Evolutionary conservation across 2,797 vertebrate species (phyloP).

Genomic region (Ispidina lecontei): DNA sequence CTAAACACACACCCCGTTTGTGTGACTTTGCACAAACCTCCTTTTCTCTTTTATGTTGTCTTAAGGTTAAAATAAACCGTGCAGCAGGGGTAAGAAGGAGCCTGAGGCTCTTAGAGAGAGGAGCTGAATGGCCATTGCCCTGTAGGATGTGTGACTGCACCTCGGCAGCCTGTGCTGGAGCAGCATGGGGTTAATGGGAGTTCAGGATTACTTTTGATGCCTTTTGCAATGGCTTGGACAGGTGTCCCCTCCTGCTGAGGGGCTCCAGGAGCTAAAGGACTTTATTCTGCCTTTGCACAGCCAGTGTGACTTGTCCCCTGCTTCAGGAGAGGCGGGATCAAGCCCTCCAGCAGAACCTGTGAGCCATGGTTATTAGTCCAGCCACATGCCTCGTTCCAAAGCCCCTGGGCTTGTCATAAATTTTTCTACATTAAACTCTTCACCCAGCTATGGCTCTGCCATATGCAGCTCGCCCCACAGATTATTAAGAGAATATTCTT

Average conservation of each 20-base stretch:
- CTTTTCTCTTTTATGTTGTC: conserved; percentile 54
- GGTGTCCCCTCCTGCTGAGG: conserved; percentile 48
- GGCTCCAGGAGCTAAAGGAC: conserved; percentile 11
- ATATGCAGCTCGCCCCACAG: not conserved
- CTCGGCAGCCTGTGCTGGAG: not conserved
- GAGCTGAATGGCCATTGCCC: not conserved
- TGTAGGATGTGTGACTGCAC: not conserved
- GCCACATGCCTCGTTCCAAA: conserved; percentile 33
- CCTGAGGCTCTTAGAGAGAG: not conserved
- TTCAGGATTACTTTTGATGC: conserved; percentile 29
- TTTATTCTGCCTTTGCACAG: not conserved
- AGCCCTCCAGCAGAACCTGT: not conserved
- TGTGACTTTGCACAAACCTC: conserved; percentile 50
- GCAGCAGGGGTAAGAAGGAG: not conserved
- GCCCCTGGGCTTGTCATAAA: not conserved
- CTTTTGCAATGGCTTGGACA: conserved; percentile 29
- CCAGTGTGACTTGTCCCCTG: not conserved
- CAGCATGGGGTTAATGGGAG: conserved; percentile 51
- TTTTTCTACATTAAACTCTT: conserved; percentile 53
- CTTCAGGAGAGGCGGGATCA: conserved; percentile 7
- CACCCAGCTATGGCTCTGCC: not conserved
- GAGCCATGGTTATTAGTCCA: conserved; percentile 11
- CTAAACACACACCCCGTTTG: conserved; percentile 21
- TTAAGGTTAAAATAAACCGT: conserved; percentile 30
- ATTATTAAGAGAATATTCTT: conserved; percentile 41